These are phyloP conservation scores for Pantherophis guttatus DNA, from an alignment of 2,113 vertebrate species.

Conservation along the genomic window DNA sequence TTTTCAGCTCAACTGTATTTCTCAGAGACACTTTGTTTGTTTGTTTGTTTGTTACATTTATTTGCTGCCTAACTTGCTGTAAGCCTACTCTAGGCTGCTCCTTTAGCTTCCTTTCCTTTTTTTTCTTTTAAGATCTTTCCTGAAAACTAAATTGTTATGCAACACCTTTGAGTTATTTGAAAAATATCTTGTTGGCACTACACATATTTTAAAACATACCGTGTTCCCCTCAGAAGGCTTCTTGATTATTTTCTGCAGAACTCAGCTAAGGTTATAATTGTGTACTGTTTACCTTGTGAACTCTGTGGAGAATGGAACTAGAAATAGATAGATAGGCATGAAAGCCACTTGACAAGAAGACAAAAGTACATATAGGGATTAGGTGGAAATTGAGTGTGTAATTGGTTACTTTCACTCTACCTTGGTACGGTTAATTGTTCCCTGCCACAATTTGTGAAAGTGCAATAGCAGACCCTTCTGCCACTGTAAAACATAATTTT, in stretches of 20 bases:
- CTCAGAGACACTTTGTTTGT: background rate
- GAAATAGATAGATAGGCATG: background rate
- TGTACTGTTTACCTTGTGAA: background rate
- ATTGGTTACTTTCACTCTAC: background rate
- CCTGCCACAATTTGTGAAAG: background rate
- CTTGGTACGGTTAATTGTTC: background rate
- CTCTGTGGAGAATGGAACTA: slow-evolving; percentile 21
- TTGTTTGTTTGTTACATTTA: too few relatives aligned
- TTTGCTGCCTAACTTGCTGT: too few relatives aligned
- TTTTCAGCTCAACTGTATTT: background rate
- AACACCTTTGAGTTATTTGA: background rate
- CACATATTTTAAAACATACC: slow-evolving; percentile 11
- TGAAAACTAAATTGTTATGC: slow-evolving; percentile 14
- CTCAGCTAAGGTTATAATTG: slow-evolving; percentile 20
- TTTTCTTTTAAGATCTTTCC: background rate
- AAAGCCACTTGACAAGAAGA: background rate
- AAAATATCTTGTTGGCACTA: slow-evolving; percentile 7
- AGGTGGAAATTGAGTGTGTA: background rate
- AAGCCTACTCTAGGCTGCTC: too few relatives aligned
- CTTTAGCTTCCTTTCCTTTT: background rate
- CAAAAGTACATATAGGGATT: background rate
- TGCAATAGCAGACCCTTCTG: background rate
- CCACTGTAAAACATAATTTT: background rate
- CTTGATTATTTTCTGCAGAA: slow-evolving; percentile 6
- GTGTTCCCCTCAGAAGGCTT: background rate